These are phyloP conservation scores for Drosophila suboccidentalis DNA, from an alignment of 2,888 invertebrate genomes.

Conservation along the genomic window DNA sequence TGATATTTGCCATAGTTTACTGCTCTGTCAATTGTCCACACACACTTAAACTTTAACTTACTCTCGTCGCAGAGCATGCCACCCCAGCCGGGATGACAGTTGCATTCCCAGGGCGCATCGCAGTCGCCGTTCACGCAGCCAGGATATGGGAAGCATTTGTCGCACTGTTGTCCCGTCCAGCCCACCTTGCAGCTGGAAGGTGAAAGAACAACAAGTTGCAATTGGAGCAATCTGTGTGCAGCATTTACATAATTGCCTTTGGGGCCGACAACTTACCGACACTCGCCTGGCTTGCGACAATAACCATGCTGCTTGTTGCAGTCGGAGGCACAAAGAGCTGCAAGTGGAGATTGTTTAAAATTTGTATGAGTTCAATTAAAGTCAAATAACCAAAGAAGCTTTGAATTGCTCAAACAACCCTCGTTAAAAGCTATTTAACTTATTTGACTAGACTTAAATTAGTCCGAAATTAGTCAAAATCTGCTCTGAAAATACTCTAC, in stretches of 20 bases:
- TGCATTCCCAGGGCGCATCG: slow-evolving; percentile 95
- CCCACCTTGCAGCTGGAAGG: slow-evolving; percentile 91
- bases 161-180: slow-evolving; percentile 93
- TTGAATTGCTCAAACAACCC: not conserved
- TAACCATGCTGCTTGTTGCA: slow-evolving; percentile 94
- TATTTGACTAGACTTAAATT: not conserved
- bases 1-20: not conserved
- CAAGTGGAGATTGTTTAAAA: slow-evolving; percentile 43
- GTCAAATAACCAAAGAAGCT: not conserved
- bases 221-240: not conserved
- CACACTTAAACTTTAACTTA: slow-evolving; percentile 82
- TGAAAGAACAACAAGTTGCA: not conserved
- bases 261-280: slow-evolving; percentile 87
- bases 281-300: slow-evolving; percentile 92
- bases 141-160: slow-evolving; percentile 93
- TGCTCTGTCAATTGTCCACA: not conserved
- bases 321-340: slow-evolving; percentile 93
- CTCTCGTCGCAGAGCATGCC: slow-evolving; percentile 97
- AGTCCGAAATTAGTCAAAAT: not conserved
- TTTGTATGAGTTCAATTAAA: not conserved
- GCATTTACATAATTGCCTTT: not conserved
- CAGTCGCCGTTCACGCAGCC: slow-evolving; percentile 95
- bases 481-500: not conserved
- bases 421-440: not conserved
- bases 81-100: slow-evolving; percentile 92